A percentile compares a stretch with the other conserved stretches of the same genome.
phyloP scores from a whole-genome alignment of 2,888 invertebrate species.

The Meandrusa payeni region DNA sequence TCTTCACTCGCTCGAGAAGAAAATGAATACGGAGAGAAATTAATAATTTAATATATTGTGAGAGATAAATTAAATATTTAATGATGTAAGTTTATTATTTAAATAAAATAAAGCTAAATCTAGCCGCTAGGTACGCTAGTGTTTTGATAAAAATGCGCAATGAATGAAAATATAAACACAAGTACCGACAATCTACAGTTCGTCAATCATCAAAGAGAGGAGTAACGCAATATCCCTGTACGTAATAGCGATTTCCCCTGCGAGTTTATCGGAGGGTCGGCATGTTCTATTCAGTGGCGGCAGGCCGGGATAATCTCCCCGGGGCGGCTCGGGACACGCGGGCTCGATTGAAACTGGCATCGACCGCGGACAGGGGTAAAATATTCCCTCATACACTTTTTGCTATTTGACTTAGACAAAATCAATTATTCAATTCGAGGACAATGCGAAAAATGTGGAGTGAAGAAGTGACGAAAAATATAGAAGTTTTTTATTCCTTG shows the following conservation, averaged over 20 bases:
- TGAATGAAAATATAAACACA: too few species aligned
- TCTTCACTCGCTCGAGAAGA: too few species aligned
- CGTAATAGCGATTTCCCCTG: constrained; percentile 53
- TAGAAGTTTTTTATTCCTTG: too few species aligned
- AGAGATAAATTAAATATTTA: too few species aligned
- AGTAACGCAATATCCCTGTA: constrained; percentile 55
- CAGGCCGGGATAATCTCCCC: constrained; percentile 21
- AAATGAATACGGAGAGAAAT: too few species aligned
- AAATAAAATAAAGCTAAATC: too few species aligned
- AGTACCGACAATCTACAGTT: too few species aligned
- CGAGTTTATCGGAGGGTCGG: constrained; percentile 25
- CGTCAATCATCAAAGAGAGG: constrained; percentile 47
- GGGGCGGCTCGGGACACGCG: constrained; percentile 19
- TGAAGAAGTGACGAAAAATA: too few species aligned
- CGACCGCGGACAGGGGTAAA: constrained; percentile 14
- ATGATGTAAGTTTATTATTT: too few species aligned
- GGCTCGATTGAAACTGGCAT: constrained; percentile 17
- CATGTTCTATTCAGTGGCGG: constrained; percentile 12
- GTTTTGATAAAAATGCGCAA: too few species aligned
- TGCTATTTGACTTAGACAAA: constrained; percentile 13
- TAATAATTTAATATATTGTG: too few species aligned
- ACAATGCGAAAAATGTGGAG: not conserved
- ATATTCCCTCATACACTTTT: constrained; percentile 17
- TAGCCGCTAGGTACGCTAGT: too few species aligned
- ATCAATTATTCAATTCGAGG: constrained; percentile 14